A percentile compares a stretch with the other conserved stretches of the same genome.
phyloP scores from a whole-genome alignment of 2,888 invertebrate genomes.

The Pilophorus perplexus region DNA sequence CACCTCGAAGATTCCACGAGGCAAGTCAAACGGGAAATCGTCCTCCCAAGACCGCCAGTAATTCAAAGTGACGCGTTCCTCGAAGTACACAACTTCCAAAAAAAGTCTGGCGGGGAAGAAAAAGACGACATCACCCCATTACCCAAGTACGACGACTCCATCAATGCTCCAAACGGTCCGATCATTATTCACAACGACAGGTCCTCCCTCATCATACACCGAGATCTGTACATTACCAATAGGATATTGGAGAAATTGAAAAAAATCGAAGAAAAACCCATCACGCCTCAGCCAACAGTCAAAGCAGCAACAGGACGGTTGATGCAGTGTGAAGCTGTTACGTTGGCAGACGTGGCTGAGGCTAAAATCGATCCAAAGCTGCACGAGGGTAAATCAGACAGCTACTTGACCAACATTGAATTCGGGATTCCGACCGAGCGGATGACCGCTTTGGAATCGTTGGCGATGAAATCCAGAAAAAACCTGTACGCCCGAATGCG shows the following conservation, averaged over 20 bases:
- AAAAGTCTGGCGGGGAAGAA: too few species aligned
- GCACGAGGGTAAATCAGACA: too few species aligned
- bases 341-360: too few species aligned
- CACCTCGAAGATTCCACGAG: neutral
- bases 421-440: neutral
- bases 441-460: neutral
- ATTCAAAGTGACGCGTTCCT: neutral
- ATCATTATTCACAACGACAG: constrained; percentile 28
- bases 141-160: neutral
- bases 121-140: too few species aligned
- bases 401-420: constrained; percentile 12
- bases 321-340: neutral
- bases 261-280: constrained; percentile 16
- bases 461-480: constrained; percentile 4
- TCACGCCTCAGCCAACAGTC: neutral
- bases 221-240: constrained; percentile 44
- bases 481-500: neutral
- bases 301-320: neutral
- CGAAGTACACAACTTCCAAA: neutral
- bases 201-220: constrained; percentile 41
- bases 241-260: constrained; percentile 43
- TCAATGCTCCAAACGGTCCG: neutral
- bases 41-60: neutral
- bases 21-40: neutral
- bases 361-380: too few species aligned